Conservation (phyloP, 2,888 invertebrate species). For the Drosophila maculinotata region DNA sequence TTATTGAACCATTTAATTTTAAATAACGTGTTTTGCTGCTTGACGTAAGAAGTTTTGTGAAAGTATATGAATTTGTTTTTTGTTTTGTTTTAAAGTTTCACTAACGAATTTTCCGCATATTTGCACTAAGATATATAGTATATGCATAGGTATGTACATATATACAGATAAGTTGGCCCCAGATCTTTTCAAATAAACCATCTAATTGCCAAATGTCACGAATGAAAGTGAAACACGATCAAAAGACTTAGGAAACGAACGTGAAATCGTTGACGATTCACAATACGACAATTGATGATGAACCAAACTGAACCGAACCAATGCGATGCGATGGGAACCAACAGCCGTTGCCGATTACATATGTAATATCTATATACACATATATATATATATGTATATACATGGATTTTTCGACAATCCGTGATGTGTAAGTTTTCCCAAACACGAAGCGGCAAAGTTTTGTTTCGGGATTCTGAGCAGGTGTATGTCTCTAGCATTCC, state of each 20-base stretch:
- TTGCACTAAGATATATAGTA: slow-evolving; percentile 16
- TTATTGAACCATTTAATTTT: too few species aligned
- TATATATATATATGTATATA: slow-evolving; percentile 6
- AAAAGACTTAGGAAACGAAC: slow-evolving; percentile 75
- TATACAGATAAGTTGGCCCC: slow-evolving; percentile 5
- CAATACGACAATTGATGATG: slow-evolving; percentile 53
- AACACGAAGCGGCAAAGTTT: too few species aligned
- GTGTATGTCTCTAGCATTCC: slow-evolving; percentile 65
- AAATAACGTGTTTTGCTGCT: too few species aligned
- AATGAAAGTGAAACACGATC: slow-evolving; percentile 62
- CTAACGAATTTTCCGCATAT: slow-evolving; percentile 19
- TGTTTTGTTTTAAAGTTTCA: slow-evolving; percentile 32
- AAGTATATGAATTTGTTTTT: too few species aligned
- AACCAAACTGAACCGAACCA: not conserved
- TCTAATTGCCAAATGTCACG: slow-evolving; percentile 62
- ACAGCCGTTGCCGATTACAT: slow-evolving; percentile 10
- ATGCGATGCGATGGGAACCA: slow-evolving; percentile 1
- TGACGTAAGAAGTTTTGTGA: too few species aligned
- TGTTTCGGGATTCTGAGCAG: slow-evolving; percentile 43
- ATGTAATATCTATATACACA: slow-evolving; percentile 1
- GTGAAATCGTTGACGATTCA: slow-evolving; percentile 42
- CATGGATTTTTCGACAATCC: slow-evolving; percentile 31
- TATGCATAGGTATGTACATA: not conserved
- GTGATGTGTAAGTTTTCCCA: slow-evolving; percentile 52
- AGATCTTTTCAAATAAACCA: slow-evolving; percentile 20